Conservation (phyloP, 2,113 vertebrate genomes). For the Rhadina sibilatrix region DNA sequence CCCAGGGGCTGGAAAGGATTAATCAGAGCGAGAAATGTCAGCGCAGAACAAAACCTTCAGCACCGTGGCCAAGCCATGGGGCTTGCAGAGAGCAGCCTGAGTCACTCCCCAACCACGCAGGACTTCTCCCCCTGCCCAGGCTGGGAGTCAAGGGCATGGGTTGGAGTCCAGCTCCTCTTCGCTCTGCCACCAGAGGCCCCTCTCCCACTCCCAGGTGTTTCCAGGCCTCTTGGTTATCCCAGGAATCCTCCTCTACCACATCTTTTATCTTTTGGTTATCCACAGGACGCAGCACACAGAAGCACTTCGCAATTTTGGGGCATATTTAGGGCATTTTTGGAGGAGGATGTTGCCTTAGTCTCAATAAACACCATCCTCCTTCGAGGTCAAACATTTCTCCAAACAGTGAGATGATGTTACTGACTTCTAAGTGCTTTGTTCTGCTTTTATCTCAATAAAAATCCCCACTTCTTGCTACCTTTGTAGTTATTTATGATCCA, state of each 20-base stretch:
- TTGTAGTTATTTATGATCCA: background rate
- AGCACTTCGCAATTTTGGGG: background rate
- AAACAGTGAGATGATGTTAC: background rate
- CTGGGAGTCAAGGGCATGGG: background rate
- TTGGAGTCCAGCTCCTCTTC: background rate
- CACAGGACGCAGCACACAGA: background rate
- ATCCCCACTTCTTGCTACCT: background rate
- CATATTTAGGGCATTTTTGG: background rate
- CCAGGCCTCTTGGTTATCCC: background rate
- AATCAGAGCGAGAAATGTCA: conserved; percentile 66
- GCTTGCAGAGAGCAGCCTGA: background rate
- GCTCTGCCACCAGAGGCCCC: background rate
- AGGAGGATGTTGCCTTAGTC: background rate
- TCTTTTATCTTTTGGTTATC: background rate
- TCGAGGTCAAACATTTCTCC: background rate
- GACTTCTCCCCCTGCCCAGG: background rate
- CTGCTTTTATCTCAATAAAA: background rate
- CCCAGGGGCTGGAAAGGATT: conserved; percentile 53
- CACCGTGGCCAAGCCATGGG: conserved; percentile 51
- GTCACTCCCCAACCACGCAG: conserved; percentile 12
- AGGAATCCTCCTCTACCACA: background rate
- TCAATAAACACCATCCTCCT: background rate
- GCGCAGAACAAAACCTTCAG: conserved; percentile 30
- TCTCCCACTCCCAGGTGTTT: background rate
- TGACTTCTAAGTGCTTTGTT: background rate